Conservation (phyloP, 2,888 invertebrate species). For the Harmothoe impar region DNA sequence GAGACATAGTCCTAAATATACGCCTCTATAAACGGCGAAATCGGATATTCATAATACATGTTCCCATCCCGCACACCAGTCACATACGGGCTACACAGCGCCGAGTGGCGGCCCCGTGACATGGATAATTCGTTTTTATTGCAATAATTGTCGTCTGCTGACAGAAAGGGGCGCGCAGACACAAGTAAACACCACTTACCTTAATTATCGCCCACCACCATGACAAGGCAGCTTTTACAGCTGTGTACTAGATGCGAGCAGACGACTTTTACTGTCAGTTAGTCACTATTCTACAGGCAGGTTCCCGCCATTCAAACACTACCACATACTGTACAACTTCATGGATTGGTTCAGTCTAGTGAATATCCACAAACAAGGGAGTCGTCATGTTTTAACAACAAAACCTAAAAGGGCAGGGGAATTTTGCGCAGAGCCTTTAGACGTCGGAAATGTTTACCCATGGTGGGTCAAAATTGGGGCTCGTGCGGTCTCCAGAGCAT, state of each 20-base stretch:
- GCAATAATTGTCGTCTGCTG: slow-evolving; percentile 27
- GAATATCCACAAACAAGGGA: no score
- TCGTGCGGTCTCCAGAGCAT: no score
- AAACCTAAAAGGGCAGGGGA: no score
- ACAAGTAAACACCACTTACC: slow-evolving; percentile 52
- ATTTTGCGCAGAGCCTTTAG: no score
- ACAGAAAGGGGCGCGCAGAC: not conserved
- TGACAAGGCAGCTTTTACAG: not conserved
- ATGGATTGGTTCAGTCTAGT: no score
- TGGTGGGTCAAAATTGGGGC: no score
- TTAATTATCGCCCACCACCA: slow-evolving; percentile 45
- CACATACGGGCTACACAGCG: not conserved
- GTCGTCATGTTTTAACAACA: no score
- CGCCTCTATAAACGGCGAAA: no score
- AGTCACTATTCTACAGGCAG: not conserved
- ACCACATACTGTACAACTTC: no score
- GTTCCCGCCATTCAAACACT: not conserved
- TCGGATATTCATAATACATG: slow-evolving; percentile 12
- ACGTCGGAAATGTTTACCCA: no score
- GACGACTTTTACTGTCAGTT: slow-evolving; percentile 1
- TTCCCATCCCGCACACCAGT: not conserved
- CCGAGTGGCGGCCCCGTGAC: not conserved
- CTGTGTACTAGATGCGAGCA: not conserved
- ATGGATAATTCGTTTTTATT: slow-evolving; percentile 3
- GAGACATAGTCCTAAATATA: no score